phyloP scores from a whole-genome alignment of 2,113 vertebrate genomes.

The Gnathonemus longibarbis region DNA sequence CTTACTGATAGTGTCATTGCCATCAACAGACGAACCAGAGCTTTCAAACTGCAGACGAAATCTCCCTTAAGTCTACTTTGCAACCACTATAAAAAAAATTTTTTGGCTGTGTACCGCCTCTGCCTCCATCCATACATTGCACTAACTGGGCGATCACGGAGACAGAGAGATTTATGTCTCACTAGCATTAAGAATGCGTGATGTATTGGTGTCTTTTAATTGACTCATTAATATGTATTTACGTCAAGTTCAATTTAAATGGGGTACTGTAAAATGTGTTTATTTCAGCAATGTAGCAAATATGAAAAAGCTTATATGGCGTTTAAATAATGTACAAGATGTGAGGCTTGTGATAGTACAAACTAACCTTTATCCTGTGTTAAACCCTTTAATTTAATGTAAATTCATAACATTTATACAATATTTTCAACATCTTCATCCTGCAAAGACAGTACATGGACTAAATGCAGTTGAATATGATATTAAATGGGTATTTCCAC shows the following conservation, averaged over 20 bases:
- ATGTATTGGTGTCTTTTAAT: background rate
- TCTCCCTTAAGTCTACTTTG: background rate
- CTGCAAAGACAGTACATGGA: background rate
- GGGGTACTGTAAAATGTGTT: background rate
- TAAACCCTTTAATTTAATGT: background rate
- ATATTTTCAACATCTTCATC: background rate
- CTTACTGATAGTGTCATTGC: background rate
- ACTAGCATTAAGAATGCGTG: background rate
- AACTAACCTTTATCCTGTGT: background rate
- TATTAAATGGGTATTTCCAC: constrained; percentile 6
- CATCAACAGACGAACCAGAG: background rate
- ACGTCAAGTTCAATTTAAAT: background rate
- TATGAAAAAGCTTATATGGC: background rate
- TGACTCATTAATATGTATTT: background rate
- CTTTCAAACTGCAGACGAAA: background rate
- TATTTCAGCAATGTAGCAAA: background rate
- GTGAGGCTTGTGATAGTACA: background rate
- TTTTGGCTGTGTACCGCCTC: background rate
- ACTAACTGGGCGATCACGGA: background rate
- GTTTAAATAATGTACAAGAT: background rate
- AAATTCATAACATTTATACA: background rate
- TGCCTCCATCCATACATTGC: background rate
- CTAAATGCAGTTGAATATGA: background rate
- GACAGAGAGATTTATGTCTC: background rate
- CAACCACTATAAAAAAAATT: background rate